Evolutionary conservation across 2,888 invertebrate species (phyloP).

Genomic region (Syrista parreyssii): DNA sequence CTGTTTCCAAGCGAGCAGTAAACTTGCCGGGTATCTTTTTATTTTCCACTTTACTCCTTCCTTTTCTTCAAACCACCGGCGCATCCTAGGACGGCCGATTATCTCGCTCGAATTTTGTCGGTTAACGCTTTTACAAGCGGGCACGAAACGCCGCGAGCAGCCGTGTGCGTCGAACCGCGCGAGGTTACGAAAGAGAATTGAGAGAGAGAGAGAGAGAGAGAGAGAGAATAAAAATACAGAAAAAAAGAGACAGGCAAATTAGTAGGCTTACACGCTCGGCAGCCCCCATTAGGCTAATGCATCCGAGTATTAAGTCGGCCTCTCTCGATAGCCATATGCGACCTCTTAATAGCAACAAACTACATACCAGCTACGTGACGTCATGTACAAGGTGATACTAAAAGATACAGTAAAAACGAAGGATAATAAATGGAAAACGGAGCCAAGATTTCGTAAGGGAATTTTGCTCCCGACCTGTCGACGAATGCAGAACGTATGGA

Average conservation of each 20-base stretch:
- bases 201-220: constrained; percentile 14
- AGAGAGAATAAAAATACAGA: background rate
- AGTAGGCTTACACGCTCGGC: constrained; percentile 57
- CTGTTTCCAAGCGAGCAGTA: background rate
- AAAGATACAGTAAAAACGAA: constrained; percentile 10
- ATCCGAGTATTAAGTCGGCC: constrained; percentile 53
- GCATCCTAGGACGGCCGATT: background rate
- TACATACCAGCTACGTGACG: constrained; percentile 8
- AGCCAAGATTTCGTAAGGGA: background rate
- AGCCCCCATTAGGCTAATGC: constrained; percentile 57
- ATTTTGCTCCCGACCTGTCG: background rate
- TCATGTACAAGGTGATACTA: constrained; percentile 14
- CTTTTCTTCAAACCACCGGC: background rate
- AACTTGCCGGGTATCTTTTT: background rate
- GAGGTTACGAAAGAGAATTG: constrained; percentile 14
- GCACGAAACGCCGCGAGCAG: constrained; percentile 1
- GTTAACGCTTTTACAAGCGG: constrained; percentile 8
- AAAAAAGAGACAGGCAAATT: constrained; percentile 44
- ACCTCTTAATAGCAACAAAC: constrained; percentile 51
- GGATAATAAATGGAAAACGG: background rate
- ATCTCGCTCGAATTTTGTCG: constrained; percentile 1
- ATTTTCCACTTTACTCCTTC: background rate
- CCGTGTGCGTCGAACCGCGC: constrained; percentile 33
- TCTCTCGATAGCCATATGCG: constrained; percentile 46
- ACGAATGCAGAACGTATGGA: background rate